phyloP scores from a whole-genome alignment of 2,113 vertebrate species.

The Eulemur macaco region DNA sequence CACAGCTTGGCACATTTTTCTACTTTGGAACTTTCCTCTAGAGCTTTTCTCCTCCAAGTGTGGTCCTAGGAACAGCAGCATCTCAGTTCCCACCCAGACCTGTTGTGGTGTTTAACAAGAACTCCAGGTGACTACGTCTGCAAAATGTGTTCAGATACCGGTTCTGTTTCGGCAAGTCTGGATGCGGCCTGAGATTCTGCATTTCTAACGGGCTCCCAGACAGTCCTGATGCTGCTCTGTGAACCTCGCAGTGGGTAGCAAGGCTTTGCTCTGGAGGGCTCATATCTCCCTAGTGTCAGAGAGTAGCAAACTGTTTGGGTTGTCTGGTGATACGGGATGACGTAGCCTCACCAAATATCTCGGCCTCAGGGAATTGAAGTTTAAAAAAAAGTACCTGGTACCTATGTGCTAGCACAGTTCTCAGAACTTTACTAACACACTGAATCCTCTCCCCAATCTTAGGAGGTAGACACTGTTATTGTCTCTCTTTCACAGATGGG shows the following conservation, averaged over 20 bases:
- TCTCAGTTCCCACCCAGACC: neutral
- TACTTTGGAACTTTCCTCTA: neutral
- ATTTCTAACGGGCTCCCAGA: neutral
- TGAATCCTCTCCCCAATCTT: neutral
- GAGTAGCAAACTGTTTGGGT: neutral
- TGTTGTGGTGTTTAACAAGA: neutral
- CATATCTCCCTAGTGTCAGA: neutral
- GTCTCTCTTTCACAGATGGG: neutral
- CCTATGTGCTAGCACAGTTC: neutral
- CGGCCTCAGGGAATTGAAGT: neutral
- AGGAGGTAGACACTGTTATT: neutral
- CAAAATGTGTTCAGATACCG: neutral
- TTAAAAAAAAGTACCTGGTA: neutral
- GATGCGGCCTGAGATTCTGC: neutral
- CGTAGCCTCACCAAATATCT: neutral
- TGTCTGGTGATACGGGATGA: neutral
- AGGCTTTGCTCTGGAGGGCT: neutral
- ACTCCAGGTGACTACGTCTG: neutral
- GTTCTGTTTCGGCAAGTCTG: neutral
- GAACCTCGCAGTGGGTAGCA: neutral
- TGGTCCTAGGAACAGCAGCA: neutral
- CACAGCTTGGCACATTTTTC: neutral
- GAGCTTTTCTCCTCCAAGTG: neutral
- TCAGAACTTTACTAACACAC: neutral
- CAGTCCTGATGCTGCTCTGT: neutral